Base-by-base conservation (phyloP, 2,113 vertebrate species). In the Tetraodon nigroviridis region DNA sequence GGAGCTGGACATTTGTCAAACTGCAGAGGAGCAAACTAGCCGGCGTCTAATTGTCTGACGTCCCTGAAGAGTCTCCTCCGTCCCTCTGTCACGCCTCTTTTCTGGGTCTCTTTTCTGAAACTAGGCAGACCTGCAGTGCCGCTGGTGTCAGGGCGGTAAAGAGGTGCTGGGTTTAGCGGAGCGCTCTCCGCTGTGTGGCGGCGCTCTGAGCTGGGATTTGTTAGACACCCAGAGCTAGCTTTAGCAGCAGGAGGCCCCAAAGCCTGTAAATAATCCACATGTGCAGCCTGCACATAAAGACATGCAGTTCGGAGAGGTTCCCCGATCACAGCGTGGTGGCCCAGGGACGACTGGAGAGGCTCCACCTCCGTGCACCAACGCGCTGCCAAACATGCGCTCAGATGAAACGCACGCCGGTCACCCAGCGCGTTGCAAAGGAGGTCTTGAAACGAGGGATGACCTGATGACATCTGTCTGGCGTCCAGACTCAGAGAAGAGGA, bases 381-480 rank as follows among this genome's bases (percentile, higher is more conserved):
- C 53, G 61, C 55, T 74, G 62, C 81, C 71, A 79, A 84, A 82
- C 1, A 6, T 27, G 24, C 24, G 3, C 7, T 3, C 24, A 75
- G 77, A 86, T 88, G 79, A 85, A 70, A 73, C 10, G 58, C 40
- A 54, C 51, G 65, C 83, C 79, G 81, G 82, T 83, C 82, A 84
- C 77, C 81, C 66, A 83, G 79, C 82, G 80, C 76, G 72, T 74
- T 65, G 67, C 70, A 76, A 84, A 80, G 79, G 61, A 78, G 68
- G 69, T 59, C 76, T 73, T 73, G 61, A 83, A 82, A 82, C 70
- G 76, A 83, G 82, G 82, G 86, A 79, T 76, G 84, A 37, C 32
- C 32, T 37, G 32, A 90, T 90, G 90, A 94, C 91, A 90, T 94
- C 92, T 91, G 91, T 93, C 93, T 94, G 89, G 89, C 90, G 87